These are phyloP conservation scores for Rhegmatorhina hoffmannsi DNA, from an alignment of 2,113 vertebrate species.

Conservation along the genomic window DNA sequence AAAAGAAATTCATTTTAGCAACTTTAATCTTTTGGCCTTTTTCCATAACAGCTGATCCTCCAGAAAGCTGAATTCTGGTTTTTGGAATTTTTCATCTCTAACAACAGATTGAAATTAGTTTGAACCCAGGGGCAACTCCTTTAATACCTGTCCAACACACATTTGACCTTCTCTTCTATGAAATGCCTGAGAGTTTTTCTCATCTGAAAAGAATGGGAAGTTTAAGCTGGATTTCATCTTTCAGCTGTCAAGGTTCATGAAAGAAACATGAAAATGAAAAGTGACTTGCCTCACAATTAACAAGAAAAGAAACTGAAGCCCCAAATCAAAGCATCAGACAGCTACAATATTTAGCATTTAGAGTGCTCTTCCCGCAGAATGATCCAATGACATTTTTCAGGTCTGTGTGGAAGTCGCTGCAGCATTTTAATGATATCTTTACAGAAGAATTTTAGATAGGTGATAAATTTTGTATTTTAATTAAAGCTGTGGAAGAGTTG, in stretches of 20 bases:
- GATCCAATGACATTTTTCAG: not conserved
- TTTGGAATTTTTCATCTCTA: not conserved
- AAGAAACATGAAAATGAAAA: slow-evolving; percentile 47
- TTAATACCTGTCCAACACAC: slow-evolving; percentile 33
- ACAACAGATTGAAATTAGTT: slow-evolving; percentile 40
- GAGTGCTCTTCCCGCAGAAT: not conserved
- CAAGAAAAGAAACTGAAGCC: not conserved
- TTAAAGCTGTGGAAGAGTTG: not conserved
- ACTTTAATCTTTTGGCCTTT: not conserved
- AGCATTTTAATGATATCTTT: slow-evolving; percentile 28
- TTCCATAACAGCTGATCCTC: not conserved
- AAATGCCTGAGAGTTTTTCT: not conserved
- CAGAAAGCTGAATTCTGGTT: not conserved
- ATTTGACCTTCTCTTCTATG: slow-evolving; percentile 19
- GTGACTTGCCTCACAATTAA: slow-evolving; percentile 39
- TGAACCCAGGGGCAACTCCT: slow-evolving; percentile 56
- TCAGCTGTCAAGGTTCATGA: slow-evolving; percentile 6
- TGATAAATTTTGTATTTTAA: slow-evolving; percentile 7
- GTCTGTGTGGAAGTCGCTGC: not conserved
- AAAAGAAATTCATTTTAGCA: not conserved
- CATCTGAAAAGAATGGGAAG: slow-evolving; percentile 5
- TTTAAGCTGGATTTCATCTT: slow-evolving; percentile 28
- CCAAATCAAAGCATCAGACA: slow-evolving; percentile 34
- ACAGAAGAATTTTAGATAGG: not conserved
- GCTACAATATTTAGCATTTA: not conserved